Base-by-base conservation (phyloP, 2,888 invertebrate genomes). In the Cremastinae sp. region DNA sequence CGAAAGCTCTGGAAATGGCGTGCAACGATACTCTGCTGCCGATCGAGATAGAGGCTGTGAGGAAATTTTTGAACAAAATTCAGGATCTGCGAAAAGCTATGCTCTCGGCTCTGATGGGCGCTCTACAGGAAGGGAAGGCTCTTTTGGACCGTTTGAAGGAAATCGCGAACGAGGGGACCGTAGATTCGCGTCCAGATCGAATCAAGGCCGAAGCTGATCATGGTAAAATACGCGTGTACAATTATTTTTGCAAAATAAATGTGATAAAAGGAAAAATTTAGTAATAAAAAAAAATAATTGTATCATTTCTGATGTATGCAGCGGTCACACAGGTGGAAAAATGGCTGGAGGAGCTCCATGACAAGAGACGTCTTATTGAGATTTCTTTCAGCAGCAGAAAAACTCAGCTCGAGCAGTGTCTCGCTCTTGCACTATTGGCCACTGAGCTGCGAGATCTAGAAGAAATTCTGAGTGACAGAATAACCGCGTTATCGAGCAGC, bases 91-190 rank as follows among this genome's bases (percentile, higher is more conserved):
- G 94, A 74, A 93, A 94, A 84, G 91, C 92, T 61, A 93, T 96
- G 88, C 90, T 96, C 71, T 96, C 96, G 80, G 91, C 94, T 4
- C 92, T 96, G 1, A 95, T 96, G 93, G 92, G 92, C n/a, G 94
- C 96, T 1, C 91, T 97, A 58, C 95, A 95, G 85, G 93, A 95
- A 80, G 96, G 96, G 58, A 95, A 95, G 86, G 91, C 92, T 65
- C 91, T 96, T 78, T 91, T 97, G 83, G 94, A 94, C 59, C 92
- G 93, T 84, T 91, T 97, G 79, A 93, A 94, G 84, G 94, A 95
- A 87, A 92, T 96, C 81, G 94, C 94, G 70, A 92, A 93, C 86
- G 92, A 94, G 86, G 95, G 95, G 84, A 94, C 94, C 74, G 92
- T 95, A 83, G 95, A 96, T 88, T 94, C 95, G 75, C 91, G 94